phyloP scores from a whole-genome alignment of 2,113 vertebrate genomes.

The Diphyllodes magnificus region DNA sequence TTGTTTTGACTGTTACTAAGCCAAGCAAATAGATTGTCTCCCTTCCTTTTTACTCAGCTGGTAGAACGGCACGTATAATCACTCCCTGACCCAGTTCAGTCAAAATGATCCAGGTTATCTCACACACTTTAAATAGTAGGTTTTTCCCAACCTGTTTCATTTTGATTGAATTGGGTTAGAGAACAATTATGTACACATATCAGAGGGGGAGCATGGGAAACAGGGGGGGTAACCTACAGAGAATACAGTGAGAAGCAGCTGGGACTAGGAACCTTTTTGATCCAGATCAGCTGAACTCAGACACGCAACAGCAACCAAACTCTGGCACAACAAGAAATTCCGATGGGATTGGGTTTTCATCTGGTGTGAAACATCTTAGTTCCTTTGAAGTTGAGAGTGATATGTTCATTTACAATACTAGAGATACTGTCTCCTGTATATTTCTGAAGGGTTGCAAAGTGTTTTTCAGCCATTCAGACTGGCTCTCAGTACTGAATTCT shows the following conservation, averaged over 20 bases:
- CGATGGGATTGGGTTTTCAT: not conserved
- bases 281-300: not conserved
- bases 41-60: not conserved
- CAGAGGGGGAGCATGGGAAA: not conserved
- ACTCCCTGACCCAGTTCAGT: slow-evolving; percentile 54
- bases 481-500: not conserved
- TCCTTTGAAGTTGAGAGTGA: slow-evolving; percentile 20
- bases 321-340: not conserved
- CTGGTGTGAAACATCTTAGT: not conserved
- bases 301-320: not conserved
- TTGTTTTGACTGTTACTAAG: slow-evolving; percentile 1
- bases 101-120: slow-evolving; percentile 56
- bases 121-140: slow-evolving; percentile 32
- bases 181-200: slow-evolving; percentile 2
- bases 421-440: not conserved
- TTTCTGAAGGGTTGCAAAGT: not conserved
- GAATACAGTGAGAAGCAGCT: not conserved
- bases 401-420: not conserved
- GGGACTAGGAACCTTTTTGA: not conserved
- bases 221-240: not conserved
- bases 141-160: slow-evolving; percentile 20
- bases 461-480: not conserved
- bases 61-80: not conserved
- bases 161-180: slow-evolving; percentile 61
- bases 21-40: slow-evolving; percentile 6